Percentiles rank a stretch among this genome's conserved stretches.
Conservation (phyloP, 2,797 vertebrate genomes). For the Onychomys leucogaster region DNA sequence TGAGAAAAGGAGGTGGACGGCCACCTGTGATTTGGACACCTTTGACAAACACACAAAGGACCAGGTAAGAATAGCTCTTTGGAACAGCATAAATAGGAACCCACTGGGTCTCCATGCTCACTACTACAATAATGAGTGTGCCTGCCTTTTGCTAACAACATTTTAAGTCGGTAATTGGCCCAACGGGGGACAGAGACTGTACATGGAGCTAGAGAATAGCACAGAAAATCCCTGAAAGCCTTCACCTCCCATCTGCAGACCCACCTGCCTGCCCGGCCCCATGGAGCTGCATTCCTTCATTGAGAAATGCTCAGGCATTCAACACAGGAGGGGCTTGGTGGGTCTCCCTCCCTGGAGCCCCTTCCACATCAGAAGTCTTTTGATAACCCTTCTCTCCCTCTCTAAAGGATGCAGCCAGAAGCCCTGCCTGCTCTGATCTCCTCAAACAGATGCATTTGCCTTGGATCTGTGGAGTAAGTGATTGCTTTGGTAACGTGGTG, state of each 20-base stretch:
- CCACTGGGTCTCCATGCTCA: neutral
- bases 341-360: neutral
- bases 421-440: slow-evolving; percentile 8
- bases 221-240: slow-evolving; percentile 56
- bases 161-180: slow-evolving; percentile 78
- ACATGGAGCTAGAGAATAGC: slow-evolving; percentile 26
- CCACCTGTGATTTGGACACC: neutral
- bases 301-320: neutral
- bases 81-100: slow-evolving; percentile 62
- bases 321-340: neutral
- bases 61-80: slow-evolving; percentile 52
- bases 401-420: slow-evolving; percentile 50
- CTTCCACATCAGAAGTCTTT: slow-evolving; percentile 63
- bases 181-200: slow-evolving; percentile 57
- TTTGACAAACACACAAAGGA: neutral
- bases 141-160: slow-evolving; percentile 69
- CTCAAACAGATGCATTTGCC: slow-evolving; percentile 1
- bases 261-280: neutral
- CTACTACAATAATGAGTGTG: neutral
- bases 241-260: neutral
- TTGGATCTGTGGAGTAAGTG: neutral
- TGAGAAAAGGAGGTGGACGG: neutral
- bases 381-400: slow-evolving; percentile 39
- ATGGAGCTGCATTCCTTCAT: neutral
- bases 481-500: neutral